Evolutionary conservation across 2,888 invertebrate species (phyloP), one percentile per base, ranked within the genome.

Genomic region (Aquatica leii): DNA sequence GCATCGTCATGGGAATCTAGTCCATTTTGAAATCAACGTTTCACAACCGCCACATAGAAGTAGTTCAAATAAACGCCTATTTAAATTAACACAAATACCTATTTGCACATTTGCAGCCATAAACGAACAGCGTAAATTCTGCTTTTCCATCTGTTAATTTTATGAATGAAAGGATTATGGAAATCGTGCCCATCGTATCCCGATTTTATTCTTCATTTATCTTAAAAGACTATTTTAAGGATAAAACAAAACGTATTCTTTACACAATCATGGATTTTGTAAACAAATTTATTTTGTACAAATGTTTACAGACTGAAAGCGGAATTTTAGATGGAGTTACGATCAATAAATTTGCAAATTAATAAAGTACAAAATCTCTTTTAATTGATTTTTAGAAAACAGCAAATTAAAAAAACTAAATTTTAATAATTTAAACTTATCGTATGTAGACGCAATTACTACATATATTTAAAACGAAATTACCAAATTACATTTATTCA

Each of bases 1-100:
- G 72, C 73, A 69, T 68, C 66, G 71, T 73, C 72, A 71, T 66
- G 73, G 71, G 73, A 73, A 68, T 73, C 70, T 68, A 67, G 69
- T 71, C 66, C 71, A 72, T 74, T 72, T 71, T 37, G 35, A 58
- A 63, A 63, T 63, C 67, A 69, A 64, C 68, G 69, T 68, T 70
- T 64, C 65, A 61, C 66, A 68, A 66, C 62, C 61, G 49, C 65
- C 62, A 62, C 67, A 64, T 67, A 55, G 64, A 67, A 69, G 61
- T 67, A 62, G 70, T 51, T 57, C 66, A 71, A 71, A 71, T 72
- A 70, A 71, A 73, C 62, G 71, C 62, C 69, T 69, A 66, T 71
- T 71, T 67, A 67, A 71, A 73, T 73, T 71, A 69, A 71, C 70
- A 66, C 55, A 40, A 54, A 61, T 62, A 59, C 66, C 61, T 53